Conservation (phyloP, 1,140 invertebrate species). For the Drosophila hydei region DNA sequence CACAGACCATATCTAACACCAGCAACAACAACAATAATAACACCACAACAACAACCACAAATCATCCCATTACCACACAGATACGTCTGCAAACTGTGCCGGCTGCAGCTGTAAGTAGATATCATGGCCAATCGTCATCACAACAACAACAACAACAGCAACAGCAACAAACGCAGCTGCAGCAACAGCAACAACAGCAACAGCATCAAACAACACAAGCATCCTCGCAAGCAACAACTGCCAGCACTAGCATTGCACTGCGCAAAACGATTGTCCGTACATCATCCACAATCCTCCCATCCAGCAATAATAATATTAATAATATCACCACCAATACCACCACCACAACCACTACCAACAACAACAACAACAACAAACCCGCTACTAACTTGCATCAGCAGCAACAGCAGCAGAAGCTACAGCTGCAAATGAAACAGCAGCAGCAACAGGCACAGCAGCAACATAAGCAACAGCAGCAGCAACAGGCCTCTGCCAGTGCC, state of each 20-base stretch:
- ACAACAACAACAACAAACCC: slow-evolving; percentile 80
- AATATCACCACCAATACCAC: slow-evolving; percentile 58
- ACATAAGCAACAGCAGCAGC: slow-evolving; percentile 57
- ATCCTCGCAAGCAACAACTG: slow-evolving; percentile 63
- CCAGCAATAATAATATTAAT: slow-evolving; percentile 71
- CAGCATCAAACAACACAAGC: slow-evolving; percentile 54
- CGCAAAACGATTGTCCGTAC: slow-evolving; percentile 85
- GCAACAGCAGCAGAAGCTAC: slow-evolving; percentile 73
- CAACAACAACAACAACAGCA: slow-evolving; percentile 66
- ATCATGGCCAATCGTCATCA: slow-evolving; percentile 84
- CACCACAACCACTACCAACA: slow-evolving; percentile 60
- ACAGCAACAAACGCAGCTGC: slow-evolving; percentile 46
- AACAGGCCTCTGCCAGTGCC: slow-evolving; percentile 60
- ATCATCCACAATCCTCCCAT: slow-evolving; percentile 78
- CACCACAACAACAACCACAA: slow-evolving; percentile 75
- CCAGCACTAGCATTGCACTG: slow-evolving; percentile 85
- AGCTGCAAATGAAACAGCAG: slow-evolving; percentile 58
- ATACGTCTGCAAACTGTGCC: slow-evolving; percentile 86
- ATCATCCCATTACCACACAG: slow-evolving; percentile 83
- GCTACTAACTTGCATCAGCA: slow-evolving; percentile 72
- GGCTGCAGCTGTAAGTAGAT: slow-evolving; percentile 86
- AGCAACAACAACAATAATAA: slow-evolving; percentile 55
- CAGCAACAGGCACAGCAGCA: slow-evolving; percentile 59
- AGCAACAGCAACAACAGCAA: slow-evolving; percentile 60
- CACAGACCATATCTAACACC: slow-evolving; percentile 80